Evolutionary conservation across 2,888 invertebrate genomes (phyloP).

Genomic region (Nematopogon swammerdamellus): DNA sequence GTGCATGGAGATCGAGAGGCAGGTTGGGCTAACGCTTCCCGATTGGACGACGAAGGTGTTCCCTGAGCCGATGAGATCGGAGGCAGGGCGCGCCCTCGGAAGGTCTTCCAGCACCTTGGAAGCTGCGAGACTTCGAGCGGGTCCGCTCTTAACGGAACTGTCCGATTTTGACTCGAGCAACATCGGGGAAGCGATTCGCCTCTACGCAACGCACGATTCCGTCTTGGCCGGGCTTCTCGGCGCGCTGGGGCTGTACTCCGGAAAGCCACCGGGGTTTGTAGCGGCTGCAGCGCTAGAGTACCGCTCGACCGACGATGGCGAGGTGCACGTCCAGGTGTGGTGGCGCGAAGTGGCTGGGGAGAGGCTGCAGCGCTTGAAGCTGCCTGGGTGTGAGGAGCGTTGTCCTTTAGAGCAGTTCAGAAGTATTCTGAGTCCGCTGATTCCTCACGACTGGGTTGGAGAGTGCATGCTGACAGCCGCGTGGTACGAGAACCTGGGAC

Average conservation of each 20-base stretch:
- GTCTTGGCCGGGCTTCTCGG: not conserved
- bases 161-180: not conserved
- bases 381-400: not conserved
- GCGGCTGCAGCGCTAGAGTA: not conserved
- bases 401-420: not conserved
- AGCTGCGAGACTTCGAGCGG: not conserved
- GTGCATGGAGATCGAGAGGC: conserved; percentile 1
- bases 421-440: not conserved
- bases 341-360: not conserved
- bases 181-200: not conserved
- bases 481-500: not conserved
- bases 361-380: not conserved
- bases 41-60: not conserved
- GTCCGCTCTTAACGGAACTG: not conserved
- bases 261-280: not conserved
- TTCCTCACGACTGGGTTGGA: not conserved
- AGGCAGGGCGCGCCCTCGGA: not conserved
- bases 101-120: not conserved
- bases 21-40: not conserved
- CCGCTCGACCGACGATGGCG: not conserved
- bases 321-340: not conserved
- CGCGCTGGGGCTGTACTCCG: not conserved
- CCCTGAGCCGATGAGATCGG: not conserved
- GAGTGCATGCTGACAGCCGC: not conserved
- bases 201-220: conserved; percentile 1